Evolutionary conservation across 2,113 vertebrate genomes (phyloP).

Genomic region (Pungitius pungitius): DNA sequence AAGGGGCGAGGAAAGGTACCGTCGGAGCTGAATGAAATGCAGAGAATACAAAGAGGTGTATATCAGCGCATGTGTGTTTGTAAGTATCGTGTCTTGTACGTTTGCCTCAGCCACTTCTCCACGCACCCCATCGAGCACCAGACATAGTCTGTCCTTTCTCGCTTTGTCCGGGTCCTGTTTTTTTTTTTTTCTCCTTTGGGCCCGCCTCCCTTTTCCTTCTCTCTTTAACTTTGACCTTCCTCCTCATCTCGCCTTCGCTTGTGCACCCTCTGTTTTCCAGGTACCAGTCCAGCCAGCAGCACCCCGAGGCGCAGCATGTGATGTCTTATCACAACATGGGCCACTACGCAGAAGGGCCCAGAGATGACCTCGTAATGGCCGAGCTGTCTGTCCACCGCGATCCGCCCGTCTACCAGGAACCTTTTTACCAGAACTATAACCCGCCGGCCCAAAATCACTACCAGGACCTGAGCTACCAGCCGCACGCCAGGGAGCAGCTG

Average conservation of each 20-base stretch:
- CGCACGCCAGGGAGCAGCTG: constrained; percentile 39
- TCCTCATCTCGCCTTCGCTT: neutral
- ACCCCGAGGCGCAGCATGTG: constrained; percentile 60
- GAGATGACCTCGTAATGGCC: constrained; percentile 68
- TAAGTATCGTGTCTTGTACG: constrained; percentile 39
- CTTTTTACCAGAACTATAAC: constrained; percentile 53
- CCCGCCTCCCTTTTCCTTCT: neutral
- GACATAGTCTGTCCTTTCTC: neutral
- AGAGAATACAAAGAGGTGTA: constrained; percentile 28
- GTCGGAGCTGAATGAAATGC: constrained; percentile 12
- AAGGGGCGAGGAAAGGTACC: neutral
- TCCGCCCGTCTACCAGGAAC: constrained; percentile 54
- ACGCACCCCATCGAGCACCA: constrained; percentile 24
- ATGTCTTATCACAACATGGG: constrained; percentile 57
- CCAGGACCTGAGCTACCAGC: constrained; percentile 49
- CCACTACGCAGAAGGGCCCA: constrained; percentile 59
- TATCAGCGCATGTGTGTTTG: constrained; percentile 53
- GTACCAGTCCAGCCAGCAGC: constrained; percentile 75
- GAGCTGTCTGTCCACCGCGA: constrained; percentile 75
- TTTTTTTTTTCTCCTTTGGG: neutral
- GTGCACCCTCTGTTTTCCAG: constrained; percentile 44
- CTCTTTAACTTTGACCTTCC: neutral
- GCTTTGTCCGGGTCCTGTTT: neutral
- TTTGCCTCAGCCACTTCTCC: constrained; percentile 25
- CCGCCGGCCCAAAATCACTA: constrained; percentile 25